Evolutionary conservation across 2,888 invertebrate species (phyloP), one percentile per base, ranked within the genome.

Genomic region (Carabus problematicus): DNA sequence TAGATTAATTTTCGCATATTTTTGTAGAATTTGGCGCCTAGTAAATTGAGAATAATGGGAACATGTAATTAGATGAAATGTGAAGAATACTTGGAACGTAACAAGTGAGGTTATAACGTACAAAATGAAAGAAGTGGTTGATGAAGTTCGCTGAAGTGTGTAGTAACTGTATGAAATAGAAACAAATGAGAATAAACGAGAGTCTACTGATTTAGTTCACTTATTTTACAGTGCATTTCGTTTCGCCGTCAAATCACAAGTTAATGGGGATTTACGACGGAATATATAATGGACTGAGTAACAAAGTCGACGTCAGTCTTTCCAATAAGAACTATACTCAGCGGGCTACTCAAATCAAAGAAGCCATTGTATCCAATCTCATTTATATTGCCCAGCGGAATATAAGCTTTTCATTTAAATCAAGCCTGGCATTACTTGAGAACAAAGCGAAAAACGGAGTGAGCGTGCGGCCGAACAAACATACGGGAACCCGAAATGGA

Each of bases 381-480:
- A 63, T 63, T 63, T 63, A 63, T 54, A 63, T 63, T 63, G 42
- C 63, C 29, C 61, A 29, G 12, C 18, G 61, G 61, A 62, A 49
- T 49, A 62, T 62, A 62, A 62, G 61, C 61, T 47, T 62, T 62
- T 49, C 61, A 62, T 62, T 60, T 62, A 62, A 62, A 62, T 62
- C 61, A 62, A 47, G 29, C 29, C 29, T 29, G 29, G 29, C 29
- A 2, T 29, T 29, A 29, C 29, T 29, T 29, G 29, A 29, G 29
- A 29, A 29, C 29, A 29, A 29, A 29, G 29, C 29, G 29, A 29
- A 29, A 29, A 29, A 29, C 29, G 2, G 29, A 29, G 29, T 6
- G 29, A 29, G 29, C 29, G 18, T 3, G 4, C 16, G 12, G 3
- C 2, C 11, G 45, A 45, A 16, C 61, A 62, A 62, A 62, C 61